Evolutionary conservation across 1,140 invertebrate genomes (phyloP).

Genomic region (Schlechtendalia chinensis): DNA sequence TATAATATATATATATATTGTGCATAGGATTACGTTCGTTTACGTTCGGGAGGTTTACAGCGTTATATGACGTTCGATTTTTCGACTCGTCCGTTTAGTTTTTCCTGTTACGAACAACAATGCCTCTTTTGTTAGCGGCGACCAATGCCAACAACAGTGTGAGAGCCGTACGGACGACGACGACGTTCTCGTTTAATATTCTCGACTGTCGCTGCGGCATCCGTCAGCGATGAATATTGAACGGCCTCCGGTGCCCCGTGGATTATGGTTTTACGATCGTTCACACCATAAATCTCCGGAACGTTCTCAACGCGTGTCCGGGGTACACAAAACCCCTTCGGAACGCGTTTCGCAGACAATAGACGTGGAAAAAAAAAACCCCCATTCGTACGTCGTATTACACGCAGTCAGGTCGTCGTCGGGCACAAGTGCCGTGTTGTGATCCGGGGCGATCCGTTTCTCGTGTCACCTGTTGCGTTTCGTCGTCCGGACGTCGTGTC

Average conservation of each 20-base stretch:
- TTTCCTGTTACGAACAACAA: conserved; percentile 13
- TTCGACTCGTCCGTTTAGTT: conserved; percentile 6
- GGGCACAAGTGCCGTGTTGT: background rate
- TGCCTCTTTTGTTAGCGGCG: conserved; percentile 26
- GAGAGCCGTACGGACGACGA: background rate
- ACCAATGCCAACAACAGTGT: conserved; percentile 19
- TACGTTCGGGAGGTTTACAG: background rate
- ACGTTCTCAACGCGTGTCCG: conserved; percentile 6
- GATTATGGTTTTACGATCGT: conserved; percentile 15
- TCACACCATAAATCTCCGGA: conserved; percentile 29
- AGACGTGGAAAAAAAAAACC: conserved; percentile 9
- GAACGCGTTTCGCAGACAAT: background rate
- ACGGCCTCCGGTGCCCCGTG: background rate
- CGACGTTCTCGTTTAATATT: conserved; percentile 25
- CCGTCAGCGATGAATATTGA: conserved; percentile 36
- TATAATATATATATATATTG: too few relatives aligned
- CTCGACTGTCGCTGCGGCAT: background rate
- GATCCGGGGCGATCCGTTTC: too few relatives aligned
- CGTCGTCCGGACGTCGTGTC: too few relatives aligned
- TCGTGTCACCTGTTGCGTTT: too few relatives aligned
- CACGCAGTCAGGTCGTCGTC: background rate
- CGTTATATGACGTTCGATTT: background rate
- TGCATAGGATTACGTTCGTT: too few relatives aligned
- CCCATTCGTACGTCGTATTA: background rate
- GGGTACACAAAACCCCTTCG: conserved; percentile 29